These are phyloP conservation scores for Linnaemya tessellans DNA, from an alignment of 2,888 invertebrate genomes.

Conservation along the genomic window DNA sequence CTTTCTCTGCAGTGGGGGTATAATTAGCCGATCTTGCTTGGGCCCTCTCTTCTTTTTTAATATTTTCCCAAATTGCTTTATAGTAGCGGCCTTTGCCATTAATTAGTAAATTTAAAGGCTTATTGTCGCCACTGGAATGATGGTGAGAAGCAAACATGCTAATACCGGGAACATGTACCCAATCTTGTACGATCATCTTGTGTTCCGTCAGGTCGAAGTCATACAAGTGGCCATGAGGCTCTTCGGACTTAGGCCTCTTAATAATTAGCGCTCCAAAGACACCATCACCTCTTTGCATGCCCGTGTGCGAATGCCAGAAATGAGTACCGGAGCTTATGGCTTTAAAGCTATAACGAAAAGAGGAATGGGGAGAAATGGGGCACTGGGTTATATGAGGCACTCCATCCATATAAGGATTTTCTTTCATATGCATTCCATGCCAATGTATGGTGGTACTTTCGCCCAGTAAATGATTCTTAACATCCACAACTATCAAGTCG, in stretches of 20 bases:
- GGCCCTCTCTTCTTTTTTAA: constrained; percentile 45
- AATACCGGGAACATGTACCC: constrained; percentile 89
- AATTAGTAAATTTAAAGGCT: constrained; percentile 90
- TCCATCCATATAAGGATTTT: constrained; percentile 94
- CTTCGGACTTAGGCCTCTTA: constrained; percentile 86
- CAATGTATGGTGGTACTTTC: constrained; percentile 95
- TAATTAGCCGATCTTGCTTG: not conserved
- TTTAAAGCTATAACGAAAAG: constrained; percentile 89
- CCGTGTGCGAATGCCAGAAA: constrained; percentile 93
- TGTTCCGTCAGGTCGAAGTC: constrained; percentile 91
- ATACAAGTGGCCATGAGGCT: constrained; percentile 88
- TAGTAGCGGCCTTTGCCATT: constrained; percentile 89
- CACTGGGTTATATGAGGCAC: constrained; percentile 94
- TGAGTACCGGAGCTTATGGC: constrained; percentile 91
- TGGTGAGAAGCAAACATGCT: constrained; percentile 93
- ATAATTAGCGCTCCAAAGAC: constrained; percentile 91
- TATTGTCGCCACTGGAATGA: constrained; percentile 92
- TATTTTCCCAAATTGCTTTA: constrained; percentile 78
- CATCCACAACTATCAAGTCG: constrained; percentile 92
- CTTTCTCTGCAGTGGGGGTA: not conserved
- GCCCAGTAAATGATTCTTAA: constrained; percentile 90
- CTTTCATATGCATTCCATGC: constrained; percentile 93
- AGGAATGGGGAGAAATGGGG: constrained; percentile 89
- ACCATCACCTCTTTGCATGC: constrained; percentile 94
- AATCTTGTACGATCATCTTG: constrained; percentile 90